Evolutionary conservation across 2,888 invertebrate species (phyloP), one percentile per base, ranked within the genome.

Genomic region (Drosophila borborema): DNA sequence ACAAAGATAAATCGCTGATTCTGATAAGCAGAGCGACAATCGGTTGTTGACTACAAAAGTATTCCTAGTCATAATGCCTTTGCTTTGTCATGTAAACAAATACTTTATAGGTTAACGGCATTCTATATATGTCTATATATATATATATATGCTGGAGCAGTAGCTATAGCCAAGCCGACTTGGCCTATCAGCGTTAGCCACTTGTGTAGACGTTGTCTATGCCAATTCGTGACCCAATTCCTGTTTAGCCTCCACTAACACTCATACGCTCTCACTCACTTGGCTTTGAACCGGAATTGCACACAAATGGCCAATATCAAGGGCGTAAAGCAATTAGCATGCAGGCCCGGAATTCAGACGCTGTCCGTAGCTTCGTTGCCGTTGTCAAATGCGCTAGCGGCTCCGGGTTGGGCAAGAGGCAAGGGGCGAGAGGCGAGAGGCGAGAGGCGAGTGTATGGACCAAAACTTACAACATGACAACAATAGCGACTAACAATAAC

Each of bases 241-340:
- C 80, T 61, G 61, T 46, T 70, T 61, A 45, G 61, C 77, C 75
- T 77, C 68, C 77, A 20, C 28, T 18, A 31, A 43, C 34, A n/a
- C 36, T 18, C n/a, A 12, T n/a, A 8, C 10, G 10, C 48, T 34
- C 43, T 28, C 20, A 5, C 48, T 34, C 60, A 41, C 49, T 55
- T 34, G 46, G 43, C 59, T 78, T 60, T 51, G 61, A 75, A 60
- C 80, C 80, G 76, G 80, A 80, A 80, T 74, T 36, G 69, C 54
- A 55, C 53, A 70, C 75, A 78, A 66, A 49, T 74, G 75, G 64
- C 80, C 77, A 77, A 76, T 80, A 80, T 72, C 78, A 78, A 80
- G 78, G 78, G 51, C 68, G 61, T 48, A 36, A 20, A n/a, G 40
- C 63, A 69, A 76, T 80, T 67, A 48, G 69, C 69, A 63, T 72